A percentile compares a stretch with the other conserved stretches of the same genome.
These are phyloP conservation scores for Daktulosphaira vitifoliae DNA, from an alignment of 1,140 invertebrate species.

Conservation along the genomic window DNA sequence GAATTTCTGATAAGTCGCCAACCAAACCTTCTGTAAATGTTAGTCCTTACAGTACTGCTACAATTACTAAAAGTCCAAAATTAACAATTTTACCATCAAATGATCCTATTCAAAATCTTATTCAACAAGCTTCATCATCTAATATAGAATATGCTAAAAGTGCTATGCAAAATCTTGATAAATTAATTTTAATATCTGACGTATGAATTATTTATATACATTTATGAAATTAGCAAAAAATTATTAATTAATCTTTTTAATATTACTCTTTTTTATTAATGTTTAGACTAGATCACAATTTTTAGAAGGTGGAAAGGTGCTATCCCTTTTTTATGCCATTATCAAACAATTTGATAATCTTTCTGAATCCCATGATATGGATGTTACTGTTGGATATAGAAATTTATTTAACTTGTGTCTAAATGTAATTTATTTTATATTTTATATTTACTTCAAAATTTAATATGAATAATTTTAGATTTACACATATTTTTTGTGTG, in stretches of 20 bases:
- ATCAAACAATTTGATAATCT: slow-evolving; percentile 25
- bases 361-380: slow-evolving; percentile 30
- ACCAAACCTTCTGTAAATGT: slow-evolving; percentile 27
- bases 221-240: too few relatives aligned
- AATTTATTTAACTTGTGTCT: slow-evolving; percentile 25
- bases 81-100: not conserved
- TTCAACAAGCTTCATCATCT: slow-evolving; percentile 12
- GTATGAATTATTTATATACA: too few relatives aligned
- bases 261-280: too few relatives aligned
- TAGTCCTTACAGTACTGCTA: slow-evolving; percentile 25
- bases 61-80: slow-evolving; percentile 31
- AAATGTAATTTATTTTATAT: slow-evolving; percentile 5
- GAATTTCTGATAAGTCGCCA: not conserved
- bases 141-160: slow-evolving; percentile 13
- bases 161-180: slow-evolving; percentile 6
- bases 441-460: too few relatives aligned
- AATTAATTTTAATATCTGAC: slow-evolving; percentile 19
- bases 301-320: slow-evolving; percentile 26
- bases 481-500: too few relatives aligned
- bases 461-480: too few relatives aligned
- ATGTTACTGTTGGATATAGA: slow-evolving; percentile 27
- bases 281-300: slow-evolving; percentile 22
- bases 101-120: slow-evolving; percentile 25
- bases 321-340: slow-evolving; percentile 23
- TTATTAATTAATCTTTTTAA: too few relatives aligned